Evolutionary conservation across 2,888 invertebrate species (phyloP), one percentile per base, ranked within the genome.

Genomic region (Agrochola litura): DNA sequence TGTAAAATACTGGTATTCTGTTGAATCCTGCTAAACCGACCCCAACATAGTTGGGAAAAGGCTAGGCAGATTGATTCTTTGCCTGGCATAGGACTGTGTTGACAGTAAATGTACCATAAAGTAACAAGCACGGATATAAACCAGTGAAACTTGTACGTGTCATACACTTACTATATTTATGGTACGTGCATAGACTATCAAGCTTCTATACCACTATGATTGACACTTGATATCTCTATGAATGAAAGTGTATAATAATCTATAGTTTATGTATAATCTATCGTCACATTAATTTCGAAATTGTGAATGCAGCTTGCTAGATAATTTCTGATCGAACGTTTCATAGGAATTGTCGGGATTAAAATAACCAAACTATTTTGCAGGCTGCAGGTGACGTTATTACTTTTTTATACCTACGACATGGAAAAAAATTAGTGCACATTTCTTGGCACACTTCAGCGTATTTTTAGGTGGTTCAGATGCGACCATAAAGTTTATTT

Each of bases 151-250:
- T 82, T 76, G 22, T n/a, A 68, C 70, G 82, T 68, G 67, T 61
- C 81, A 76, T 58, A 73, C 52, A 82, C 79, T 68, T 72, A 77
- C 77, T 75, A 85, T 76, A 65, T 73, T 37, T 76, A 77, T 81
- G 65, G 30, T 77, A 85, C 73, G 83, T 82, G 83, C 63, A 65
- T 43, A 82, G 70, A 85, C 64, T 82, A 80, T 68, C 64, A 84
- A 80, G 69, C 64, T 65, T 67, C 70, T 56, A 63, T n/a, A 73
- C 22, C 46, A 37, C 61, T 81, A 75, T 82, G 82, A 85, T 82
- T 82, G 86, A 85, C 82, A 82, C 60, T 82, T 82, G 82, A 85
- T 76, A 65, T 85, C 63, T 75, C 61, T 80, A 80, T 75, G 71
- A 85, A 61, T 75, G 82, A 85, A 82, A 82, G 82, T 85, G 69